Conservation (phyloP, 30 jellyfish, hydroid and myxozoan species). For the Cassiopea xamachana region DNA sequence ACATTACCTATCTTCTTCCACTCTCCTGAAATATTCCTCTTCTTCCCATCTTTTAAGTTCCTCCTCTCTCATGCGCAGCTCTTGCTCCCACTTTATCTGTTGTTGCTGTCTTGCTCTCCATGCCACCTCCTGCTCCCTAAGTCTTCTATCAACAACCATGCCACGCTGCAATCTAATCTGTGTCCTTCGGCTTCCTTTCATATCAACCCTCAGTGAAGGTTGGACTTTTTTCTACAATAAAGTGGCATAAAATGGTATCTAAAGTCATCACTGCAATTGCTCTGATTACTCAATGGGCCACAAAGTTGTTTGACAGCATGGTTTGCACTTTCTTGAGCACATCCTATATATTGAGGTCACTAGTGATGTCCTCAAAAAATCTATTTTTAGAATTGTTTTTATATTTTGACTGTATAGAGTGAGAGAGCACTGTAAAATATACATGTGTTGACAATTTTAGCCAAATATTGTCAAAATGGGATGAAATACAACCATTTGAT, state of each 20-base stretch:
- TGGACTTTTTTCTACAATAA: conserved; percentile 85
- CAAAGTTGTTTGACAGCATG: no score
- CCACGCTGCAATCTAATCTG: conserved; percentile 53
- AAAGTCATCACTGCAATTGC: no score
- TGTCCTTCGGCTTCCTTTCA: conserved; percentile 75
- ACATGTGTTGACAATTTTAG: no score
- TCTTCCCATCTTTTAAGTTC: conserved; percentile 96
- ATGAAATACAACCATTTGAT: no score
- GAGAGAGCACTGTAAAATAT: no score
- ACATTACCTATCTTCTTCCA: conserved; percentile 86
- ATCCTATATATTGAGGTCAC: no score
- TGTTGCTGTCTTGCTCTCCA: conserved; percentile 91
- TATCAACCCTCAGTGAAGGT: conserved; percentile 81
- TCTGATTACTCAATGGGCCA: no score
- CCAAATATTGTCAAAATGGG: no score
- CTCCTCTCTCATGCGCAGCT: conserved; percentile 87
- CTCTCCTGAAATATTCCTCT: conserved; percentile 86
- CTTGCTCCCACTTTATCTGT: conserved; percentile 93
- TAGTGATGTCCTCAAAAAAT: no score
- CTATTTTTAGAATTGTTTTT: no score
- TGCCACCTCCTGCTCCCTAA: conserved; percentile 68
- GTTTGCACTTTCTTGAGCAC: no score
- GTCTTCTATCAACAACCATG: conserved; percentile 33
- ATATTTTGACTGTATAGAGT: no score
- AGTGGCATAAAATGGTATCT: not conserved